These are phyloP conservation scores for Macaca fascicularis DNA, from an alignment of 2,113 vertebrate species.

Conservation along the genomic window DNA sequence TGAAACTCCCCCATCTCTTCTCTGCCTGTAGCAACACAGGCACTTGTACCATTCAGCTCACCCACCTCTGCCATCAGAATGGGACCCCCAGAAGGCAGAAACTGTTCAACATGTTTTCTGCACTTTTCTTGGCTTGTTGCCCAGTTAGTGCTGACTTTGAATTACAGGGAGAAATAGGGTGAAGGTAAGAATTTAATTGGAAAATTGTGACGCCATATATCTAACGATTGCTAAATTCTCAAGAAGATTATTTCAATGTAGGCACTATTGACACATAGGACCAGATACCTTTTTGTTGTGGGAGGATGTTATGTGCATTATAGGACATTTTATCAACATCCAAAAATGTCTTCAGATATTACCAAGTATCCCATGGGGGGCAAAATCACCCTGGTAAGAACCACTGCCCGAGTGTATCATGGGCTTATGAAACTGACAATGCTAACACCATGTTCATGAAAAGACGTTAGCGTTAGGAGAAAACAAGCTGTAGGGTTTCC, in stretches of 20 bases:
- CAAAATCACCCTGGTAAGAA: not conserved
- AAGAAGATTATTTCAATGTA: not conserved
- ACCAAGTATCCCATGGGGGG: not conserved
- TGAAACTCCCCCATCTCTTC: not conserved
- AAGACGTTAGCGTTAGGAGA: not conserved
- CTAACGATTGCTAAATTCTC: not conserved
- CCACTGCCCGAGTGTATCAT: not conserved
- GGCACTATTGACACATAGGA: not conserved
- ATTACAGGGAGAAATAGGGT: not conserved
- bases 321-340: not conserved
- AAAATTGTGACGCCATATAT: not conserved
- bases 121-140: not conserved
- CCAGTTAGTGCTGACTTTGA: not conserved
- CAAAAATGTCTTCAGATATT: not conserved
- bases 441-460: not conserved
- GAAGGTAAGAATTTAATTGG: not conserved
- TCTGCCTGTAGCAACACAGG: not conserved
- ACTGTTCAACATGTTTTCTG: not conserved
- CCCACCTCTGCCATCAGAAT: not conserved
- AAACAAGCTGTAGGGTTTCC: not conserved
- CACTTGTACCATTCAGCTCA: fast-evolving
- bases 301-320: not conserved
- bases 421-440: not conserved
- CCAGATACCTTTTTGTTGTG: not conserved
- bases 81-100: not conserved